Evolutionary conservation across 2,797 vertebrate genomes (phyloP), one percentile per base, ranked within the genome.

Genomic region (Peromyscus eremicus): DNA sequence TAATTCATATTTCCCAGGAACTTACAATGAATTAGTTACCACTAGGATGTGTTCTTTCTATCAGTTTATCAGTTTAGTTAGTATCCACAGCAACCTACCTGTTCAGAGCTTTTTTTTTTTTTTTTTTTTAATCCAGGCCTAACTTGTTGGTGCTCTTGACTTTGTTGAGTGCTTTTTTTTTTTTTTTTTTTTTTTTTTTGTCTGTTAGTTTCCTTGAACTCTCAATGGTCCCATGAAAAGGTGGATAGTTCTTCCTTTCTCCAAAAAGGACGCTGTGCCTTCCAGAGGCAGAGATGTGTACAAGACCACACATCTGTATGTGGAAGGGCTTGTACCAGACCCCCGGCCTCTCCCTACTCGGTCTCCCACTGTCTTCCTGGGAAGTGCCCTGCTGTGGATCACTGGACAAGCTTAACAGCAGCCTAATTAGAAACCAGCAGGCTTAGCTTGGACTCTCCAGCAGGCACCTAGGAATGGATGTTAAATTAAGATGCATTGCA

Each of bases 401-500:
- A 86, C 75, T 87, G 94, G 76, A 80, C 82, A 32, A 12, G 62
- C 49, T 66, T 64, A 88, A 37, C 40, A 7, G 52, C 85, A 83
- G 64, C 85, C 93, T 97, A 89, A 92, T 96, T 97, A 96, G 97
- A 94, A 96, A 66, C 85, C 95, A 37, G 64, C 68, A 64, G 90
- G 81, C 92, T 93, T 85, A 66, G 95, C 92, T 43, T 85, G 93
- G 92, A 77, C 94, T 40, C 83, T 95, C 71, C 90, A 92, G 94
- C 91, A 76, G 96, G 76, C 88, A 34, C 92, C 87, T 49, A 86
- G 86, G 79, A 96, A 86, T 89, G 83, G 34, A 92, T 94, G 89
- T 75, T 97, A 95, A 97, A 97, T 98, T 89, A 96, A 97, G 96
- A 97, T 96, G 92, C 82, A 83, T 87, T 92, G 93, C 75, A 95